Conservation (phyloP, 2,113 vertebrate genomes). For the Channa argus region DNA sequence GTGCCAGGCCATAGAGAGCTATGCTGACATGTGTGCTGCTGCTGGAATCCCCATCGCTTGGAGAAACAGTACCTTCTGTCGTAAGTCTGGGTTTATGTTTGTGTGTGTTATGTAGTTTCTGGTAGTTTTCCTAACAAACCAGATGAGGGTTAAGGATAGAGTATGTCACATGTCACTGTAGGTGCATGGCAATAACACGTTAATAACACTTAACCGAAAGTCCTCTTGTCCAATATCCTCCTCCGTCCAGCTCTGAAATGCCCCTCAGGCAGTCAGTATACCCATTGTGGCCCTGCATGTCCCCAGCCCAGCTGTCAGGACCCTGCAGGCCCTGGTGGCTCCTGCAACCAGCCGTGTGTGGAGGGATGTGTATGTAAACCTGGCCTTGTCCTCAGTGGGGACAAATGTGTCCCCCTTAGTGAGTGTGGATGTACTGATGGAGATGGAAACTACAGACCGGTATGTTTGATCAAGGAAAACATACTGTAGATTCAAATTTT, state of each 20-base stretch:
- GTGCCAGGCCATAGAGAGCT: constrained; percentile 89
- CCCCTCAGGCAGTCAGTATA: constrained; percentile 81
- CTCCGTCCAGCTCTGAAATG: constrained; percentile 83
- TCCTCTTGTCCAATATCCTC: background rate
- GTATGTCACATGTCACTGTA: no score
- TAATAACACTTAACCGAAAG: no score
- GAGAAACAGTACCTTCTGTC: constrained; percentile 89
- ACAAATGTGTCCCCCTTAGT: constrained; percentile 83
- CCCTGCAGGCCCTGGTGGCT: constrained; percentile 21
- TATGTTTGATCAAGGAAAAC: constrained; percentile 38
- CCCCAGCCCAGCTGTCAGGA: constrained; percentile 82
- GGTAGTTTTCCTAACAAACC: no score
- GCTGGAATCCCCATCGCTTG: constrained; percentile 85
- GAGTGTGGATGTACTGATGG: constrained; percentile 86
- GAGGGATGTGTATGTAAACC: constrained; percentile 86
- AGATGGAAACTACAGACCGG: constrained; percentile 84
- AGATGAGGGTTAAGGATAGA: no score
- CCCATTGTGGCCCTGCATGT: constrained; percentile 82
- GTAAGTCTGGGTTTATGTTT: constrained; percentile 79
- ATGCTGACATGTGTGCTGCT: constrained; percentile 85
- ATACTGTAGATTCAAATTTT: no score
- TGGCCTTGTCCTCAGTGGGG: constrained; percentile 83
- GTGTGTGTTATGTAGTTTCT: no score
- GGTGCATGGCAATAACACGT: no score
- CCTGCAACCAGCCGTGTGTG: constrained; percentile 82